These are phyloP conservation scores for Oligia fasciuncula DNA, from an alignment of 2,888 invertebrate genomes.

Conservation along the genomic window DNA sequence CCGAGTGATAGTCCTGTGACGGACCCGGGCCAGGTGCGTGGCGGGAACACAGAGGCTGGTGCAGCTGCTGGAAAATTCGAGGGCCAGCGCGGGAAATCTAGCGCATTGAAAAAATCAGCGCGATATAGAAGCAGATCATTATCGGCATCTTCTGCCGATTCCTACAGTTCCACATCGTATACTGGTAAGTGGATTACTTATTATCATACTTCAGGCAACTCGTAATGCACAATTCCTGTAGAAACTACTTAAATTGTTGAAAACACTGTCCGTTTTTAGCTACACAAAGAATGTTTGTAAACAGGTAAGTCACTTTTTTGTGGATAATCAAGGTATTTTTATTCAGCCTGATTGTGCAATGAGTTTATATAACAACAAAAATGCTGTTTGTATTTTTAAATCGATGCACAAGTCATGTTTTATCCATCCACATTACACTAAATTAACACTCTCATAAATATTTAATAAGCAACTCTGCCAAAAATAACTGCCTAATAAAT, in stretches of 20 bases:
- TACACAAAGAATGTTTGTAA: constrained; percentile 51
- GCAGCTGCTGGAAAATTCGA: constrained; percentile 86
- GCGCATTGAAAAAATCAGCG: constrained; percentile 96
- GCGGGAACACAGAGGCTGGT: constrained; percentile 77
- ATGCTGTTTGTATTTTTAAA: constrained; percentile 9
- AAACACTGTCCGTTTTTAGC: neutral
- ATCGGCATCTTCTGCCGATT: constrained; percentile 98
- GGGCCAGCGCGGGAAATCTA: constrained; percentile 89
- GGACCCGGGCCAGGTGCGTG: constrained; percentile 92
- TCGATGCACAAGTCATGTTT: constrained; percentile 30
- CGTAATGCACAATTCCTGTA: neutral
- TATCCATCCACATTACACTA: constrained; percentile 5
- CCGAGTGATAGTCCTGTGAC: constrained; percentile 94
- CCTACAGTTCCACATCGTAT: constrained; percentile 95
- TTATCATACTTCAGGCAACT: neutral
- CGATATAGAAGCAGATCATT: constrained; percentile 97
- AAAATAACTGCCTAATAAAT: neutral
- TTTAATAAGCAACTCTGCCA: neutral
- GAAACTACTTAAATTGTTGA: neutral
- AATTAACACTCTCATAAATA: constrained; percentile 8
- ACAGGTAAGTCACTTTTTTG: constrained; percentile 32
- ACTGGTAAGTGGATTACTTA: constrained; percentile 85
- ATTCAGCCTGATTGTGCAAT: constrained; percentile 18
- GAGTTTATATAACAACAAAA: constrained; percentile 1
- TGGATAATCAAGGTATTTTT: constrained; percentile 32